Evolutionary conservation across 1,140 invertebrate genomes (phyloP).

Genomic region (Sycobia sp.): DNA sequence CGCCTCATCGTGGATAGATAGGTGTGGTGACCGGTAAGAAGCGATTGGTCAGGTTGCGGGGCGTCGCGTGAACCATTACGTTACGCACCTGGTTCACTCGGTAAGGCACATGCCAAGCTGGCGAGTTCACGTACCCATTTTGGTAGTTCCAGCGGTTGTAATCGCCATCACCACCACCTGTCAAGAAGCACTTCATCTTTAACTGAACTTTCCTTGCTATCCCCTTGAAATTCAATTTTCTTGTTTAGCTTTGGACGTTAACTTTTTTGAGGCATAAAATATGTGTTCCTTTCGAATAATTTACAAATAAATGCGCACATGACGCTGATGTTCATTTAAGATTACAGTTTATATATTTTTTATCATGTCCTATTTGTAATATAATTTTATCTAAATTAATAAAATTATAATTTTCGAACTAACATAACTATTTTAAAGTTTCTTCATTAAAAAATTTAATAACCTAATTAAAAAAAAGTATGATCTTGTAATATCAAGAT

Average conservation of each 20-base stretch:
- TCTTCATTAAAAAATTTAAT: no score
- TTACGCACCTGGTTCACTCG: constrained; percentile 60
- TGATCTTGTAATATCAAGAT: no score
- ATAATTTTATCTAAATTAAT: no score
- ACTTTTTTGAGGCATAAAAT: neutral
- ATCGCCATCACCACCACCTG: constrained; percentile 59
- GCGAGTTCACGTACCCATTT: constrained; percentile 61
- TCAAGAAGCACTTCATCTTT: constrained; percentile 52
- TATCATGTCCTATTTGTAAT: no score
- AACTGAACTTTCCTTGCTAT: constrained; percentile 18
- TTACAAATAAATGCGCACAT: neutral
- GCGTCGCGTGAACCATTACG: constrained; percentile 63
- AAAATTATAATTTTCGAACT: no score
- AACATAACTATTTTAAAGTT: no score
- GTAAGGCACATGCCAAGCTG: constrained; percentile 61
- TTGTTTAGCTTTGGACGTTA: neutral
- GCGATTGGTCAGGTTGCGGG: constrained; percentile 61
- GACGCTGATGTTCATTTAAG: neutral
- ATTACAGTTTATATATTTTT: no score
- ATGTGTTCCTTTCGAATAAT: neutral
- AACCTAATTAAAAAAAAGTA: no score
- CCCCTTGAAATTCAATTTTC: neutral
- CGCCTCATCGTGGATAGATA: constrained; percentile 49
- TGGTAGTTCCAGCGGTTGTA: constrained; percentile 60
- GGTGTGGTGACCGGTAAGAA: constrained; percentile 53